phyloP scores from a whole-genome alignment of 2,888 invertebrate genomes.

The Synanthedon myopaeformis region DNA sequence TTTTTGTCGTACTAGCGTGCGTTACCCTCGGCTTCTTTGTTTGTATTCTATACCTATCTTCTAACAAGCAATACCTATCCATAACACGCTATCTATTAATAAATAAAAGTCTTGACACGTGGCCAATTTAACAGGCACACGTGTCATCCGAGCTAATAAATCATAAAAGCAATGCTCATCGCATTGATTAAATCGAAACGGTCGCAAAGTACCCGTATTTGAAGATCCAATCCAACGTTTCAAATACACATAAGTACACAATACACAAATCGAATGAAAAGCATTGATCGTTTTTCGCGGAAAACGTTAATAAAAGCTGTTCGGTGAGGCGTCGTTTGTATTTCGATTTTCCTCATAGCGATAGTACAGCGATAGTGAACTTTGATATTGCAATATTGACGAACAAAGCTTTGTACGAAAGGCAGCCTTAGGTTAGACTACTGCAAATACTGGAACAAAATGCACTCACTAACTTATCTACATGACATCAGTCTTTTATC shows the following conservation, averaged over 20 bases:
- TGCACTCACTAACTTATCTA: too few species aligned
- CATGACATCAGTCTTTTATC: too few species aligned
- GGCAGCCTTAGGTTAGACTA: slow-evolving; percentile 20
- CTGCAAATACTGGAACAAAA: neutral
- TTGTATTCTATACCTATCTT: slow-evolving; percentile 8
- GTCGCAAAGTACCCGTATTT: too few species aligned
- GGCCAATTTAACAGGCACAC: slow-evolving; percentile 9
- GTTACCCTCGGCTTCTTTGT: slow-evolving; percentile 33
- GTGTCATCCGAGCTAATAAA: neutral
- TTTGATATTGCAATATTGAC: neutral
- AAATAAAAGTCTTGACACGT: slow-evolving; percentile 12
- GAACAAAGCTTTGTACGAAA: slow-evolving; percentile 4
- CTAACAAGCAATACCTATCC: slow-evolving; percentile 1
- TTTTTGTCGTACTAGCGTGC: slow-evolving; percentile 53
- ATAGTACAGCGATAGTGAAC: neutral
- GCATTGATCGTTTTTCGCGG: slow-evolving; percentile 25
- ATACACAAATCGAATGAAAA: slow-evolving; percentile 24
- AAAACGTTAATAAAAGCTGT: slow-evolving; percentile 35
- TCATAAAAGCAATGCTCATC: neutral
- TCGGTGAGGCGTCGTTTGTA: slow-evolving; percentile 19
- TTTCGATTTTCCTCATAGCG: slow-evolving; percentile 3
- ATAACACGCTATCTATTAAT: slow-evolving; percentile 6
- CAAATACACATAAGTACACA: slow-evolving; percentile 15
- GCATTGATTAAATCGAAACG: too few species aligned
- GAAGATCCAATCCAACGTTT: too few species aligned